phyloP scores from a whole-genome alignment of 92 coral and sea anemone species.

The Palythoa grandiflora region DNA sequence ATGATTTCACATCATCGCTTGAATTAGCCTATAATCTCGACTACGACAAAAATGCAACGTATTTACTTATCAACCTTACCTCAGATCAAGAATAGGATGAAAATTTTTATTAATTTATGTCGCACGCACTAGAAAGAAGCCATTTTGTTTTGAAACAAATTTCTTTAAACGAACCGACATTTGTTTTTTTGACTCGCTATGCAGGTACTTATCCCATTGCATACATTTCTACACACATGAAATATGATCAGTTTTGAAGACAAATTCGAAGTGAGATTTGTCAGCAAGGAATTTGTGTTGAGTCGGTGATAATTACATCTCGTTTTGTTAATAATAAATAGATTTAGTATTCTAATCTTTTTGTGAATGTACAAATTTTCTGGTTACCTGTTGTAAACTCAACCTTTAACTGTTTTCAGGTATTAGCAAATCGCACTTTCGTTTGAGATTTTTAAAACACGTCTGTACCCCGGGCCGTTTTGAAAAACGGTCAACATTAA shows the following conservation, averaged over 20 bases:
- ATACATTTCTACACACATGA: not conserved
- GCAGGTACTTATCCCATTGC: not conserved
- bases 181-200: not conserved
- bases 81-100: too few species aligned
- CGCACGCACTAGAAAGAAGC: not conserved
- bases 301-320: conserved; percentile 4
- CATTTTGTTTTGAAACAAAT: not conserved
- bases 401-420: too few species aligned
- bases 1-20: not conserved
- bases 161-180: not conserved
- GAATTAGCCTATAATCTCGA: not conserved
- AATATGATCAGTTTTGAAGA: not conserved
- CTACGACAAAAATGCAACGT: not conserved
- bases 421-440: too few species aligned
- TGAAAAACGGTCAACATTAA: too few species aligned
- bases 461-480: too few species aligned
- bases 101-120: too few species aligned
- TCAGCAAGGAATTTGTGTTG: conserved; percentile 6
- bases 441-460: too few species aligned
- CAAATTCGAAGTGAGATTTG: not conserved
- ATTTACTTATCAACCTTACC: too few species aligned
- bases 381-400: not conserved
- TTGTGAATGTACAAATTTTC: not conserved
- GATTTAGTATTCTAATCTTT: not conserved
- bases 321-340: not conserved